These are phyloP conservation scores for Melolontha melolontha DNA, from an alignment of 2,888 invertebrate genomes.

Conservation along the genomic window DNA sequence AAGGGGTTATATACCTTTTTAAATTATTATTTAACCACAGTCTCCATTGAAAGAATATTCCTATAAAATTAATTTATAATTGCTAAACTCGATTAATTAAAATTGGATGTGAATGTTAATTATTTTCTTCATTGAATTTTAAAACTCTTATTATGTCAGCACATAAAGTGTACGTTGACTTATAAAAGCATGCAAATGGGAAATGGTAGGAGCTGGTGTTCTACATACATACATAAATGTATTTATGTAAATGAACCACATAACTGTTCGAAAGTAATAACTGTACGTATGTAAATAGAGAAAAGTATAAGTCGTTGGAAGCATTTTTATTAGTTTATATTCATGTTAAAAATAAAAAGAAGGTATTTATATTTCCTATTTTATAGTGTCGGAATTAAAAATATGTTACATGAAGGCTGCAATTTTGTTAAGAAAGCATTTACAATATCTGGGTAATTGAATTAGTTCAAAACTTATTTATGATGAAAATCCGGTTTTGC, in stretches of 20 bases:
- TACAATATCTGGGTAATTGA: too few relatives aligned
- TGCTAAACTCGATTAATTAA: background rate
- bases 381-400: background rate
- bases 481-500: too few relatives aligned
- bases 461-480: too few relatives aligned
- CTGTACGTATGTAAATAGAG: conserved; percentile 26
- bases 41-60: too few relatives aligned
- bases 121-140: conserved; percentile 16
- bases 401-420: too few relatives aligned
- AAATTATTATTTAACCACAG: too few relatives aligned
- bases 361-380: conserved; percentile 2
- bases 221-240: conserved; percentile 29
- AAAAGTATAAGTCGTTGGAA: conserved; percentile 25
- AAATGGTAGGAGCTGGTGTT: conserved; percentile 11
- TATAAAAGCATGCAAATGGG: conserved; percentile 23
- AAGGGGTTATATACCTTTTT: too few relatives aligned
- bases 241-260: conserved; percentile 30
- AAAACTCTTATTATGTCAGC: conserved; percentile 6
- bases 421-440: too few relatives aligned
- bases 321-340: conserved; percentile 18
- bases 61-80: too few relatives aligned
- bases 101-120: conserved; percentile 14
- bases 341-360: conserved; percentile 3
- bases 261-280: conserved; percentile 35
- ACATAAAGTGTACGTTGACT: conserved; percentile 31